Evolutionary conservation across 2,113 vertebrate species (phyloP).

Genomic region (Silurus meridionalis): DNA sequence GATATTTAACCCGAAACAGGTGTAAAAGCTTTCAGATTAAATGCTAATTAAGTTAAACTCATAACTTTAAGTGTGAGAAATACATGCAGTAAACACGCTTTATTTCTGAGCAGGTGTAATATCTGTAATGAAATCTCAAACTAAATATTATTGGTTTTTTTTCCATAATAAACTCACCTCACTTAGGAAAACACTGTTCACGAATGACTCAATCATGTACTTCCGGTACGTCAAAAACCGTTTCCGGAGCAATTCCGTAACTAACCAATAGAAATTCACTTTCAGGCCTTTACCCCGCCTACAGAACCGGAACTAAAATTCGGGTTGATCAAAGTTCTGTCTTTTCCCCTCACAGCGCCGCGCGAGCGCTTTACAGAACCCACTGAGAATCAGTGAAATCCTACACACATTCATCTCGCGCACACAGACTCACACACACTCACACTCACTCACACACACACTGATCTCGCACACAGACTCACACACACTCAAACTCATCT

Average conservation of each 20-base stretch:
- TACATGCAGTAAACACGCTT: background rate
- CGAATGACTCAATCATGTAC: background rate
- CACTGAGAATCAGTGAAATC: background rate
- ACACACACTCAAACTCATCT: too few relatives aligned
- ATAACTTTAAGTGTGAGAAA: background rate
- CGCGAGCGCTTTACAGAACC: background rate
- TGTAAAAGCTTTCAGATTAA: background rate
- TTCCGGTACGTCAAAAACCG: background rate
- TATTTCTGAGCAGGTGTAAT: background rate
- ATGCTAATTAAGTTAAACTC: background rate
- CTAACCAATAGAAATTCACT: background rate
- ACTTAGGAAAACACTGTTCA: background rate
- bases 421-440: background rate
- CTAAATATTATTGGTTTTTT: background rate
- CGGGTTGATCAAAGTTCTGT: background rate
- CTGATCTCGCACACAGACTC: too few relatives aligned
- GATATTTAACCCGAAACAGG: background rate
- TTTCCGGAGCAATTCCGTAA: background rate
- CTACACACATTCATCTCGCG: background rate
- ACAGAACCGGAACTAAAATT: background rate
- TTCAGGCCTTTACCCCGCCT: background rate
- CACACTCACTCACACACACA: too few relatives aligned
- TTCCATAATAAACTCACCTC: slow-evolving; percentile 1
- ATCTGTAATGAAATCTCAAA: too few relatives aligned
- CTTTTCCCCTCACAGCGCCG: background rate